phyloP scores from a whole-genome alignment of 64 coral and sea anemone genomes.

The Trachythela sp. region DNA sequence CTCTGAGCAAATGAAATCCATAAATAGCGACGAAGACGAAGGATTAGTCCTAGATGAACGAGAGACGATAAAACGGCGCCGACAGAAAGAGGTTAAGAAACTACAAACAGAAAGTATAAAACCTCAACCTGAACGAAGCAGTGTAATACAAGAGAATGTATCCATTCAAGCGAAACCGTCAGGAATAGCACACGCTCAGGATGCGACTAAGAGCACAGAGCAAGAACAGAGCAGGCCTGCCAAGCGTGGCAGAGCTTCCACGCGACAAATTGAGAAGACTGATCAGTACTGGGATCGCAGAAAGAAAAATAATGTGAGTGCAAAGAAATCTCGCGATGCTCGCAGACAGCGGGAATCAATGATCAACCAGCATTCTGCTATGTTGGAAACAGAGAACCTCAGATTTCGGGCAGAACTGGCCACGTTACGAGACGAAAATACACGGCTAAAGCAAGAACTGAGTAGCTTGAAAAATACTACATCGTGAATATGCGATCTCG shows the following conservation, averaged over 20 bases:
- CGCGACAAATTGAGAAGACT: conserved; percentile 12
- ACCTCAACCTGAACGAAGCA: not conserved
- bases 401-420: not conserved
- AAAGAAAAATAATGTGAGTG: not conserved
- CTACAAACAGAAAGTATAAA: not conserved
- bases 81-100: not conserved
- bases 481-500: not conserved
- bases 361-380: not conserved
- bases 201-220: not conserved
- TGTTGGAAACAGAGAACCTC: not conserved
- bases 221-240: not conserved
- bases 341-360: not conserved
- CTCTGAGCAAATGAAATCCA: not conserved
- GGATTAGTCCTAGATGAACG: not conserved
- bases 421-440: not conserved
- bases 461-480: not conserved
- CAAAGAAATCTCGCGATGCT: not conserved
- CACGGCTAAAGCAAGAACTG: not conserved
- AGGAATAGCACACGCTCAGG: not conserved
- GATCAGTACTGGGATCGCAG: conserved; percentile 12
- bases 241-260: conserved; percentile 3
- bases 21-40: not conserved
- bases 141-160: not conserved
- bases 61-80: not conserved
- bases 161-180: not conserved